Evolutionary conservation across 1,140 invertebrate genomes (phyloP).

Genomic region (Antheraea mylitta): DNA sequence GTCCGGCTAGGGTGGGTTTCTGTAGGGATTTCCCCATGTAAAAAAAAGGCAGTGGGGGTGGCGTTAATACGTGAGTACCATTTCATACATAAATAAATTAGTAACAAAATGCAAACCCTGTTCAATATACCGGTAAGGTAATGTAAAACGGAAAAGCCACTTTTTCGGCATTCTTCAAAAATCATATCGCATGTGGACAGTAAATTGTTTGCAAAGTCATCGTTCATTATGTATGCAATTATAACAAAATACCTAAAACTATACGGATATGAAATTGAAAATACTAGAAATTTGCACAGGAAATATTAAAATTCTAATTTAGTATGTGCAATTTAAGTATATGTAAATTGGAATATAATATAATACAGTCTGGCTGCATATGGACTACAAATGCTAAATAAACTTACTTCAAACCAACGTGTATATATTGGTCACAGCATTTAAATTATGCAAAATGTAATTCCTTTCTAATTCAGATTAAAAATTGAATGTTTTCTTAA

Average conservation of each 20-base stretch:
- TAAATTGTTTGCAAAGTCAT: neutral
- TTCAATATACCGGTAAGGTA: neutral
- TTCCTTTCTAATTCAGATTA: neutral
- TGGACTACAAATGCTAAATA: too few species aligned
- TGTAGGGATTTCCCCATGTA: too few species aligned
- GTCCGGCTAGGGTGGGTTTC: too few species aligned
- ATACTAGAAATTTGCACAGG: too few species aligned
- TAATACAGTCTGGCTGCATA: too few species aligned
- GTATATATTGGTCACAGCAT: conserved; percentile 10
- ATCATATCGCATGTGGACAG: conserved; percentile 4
- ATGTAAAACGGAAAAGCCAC: neutral
- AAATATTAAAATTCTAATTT: too few species aligned
- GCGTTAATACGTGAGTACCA: too few species aligned
- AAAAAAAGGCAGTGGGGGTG: too few species aligned
- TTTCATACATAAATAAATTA: neutral
- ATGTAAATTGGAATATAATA: too few species aligned
- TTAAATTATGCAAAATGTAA: conserved; percentile 5
- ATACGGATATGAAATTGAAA: too few species aligned
- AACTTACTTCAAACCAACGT: conserved; percentile 7
- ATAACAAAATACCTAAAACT: conserved; percentile 1
- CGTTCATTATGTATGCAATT: neutral
- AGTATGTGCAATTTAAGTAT: too few species aligned
- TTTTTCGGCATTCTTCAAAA: conserved; percentile 4
- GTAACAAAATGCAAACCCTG: neutral
- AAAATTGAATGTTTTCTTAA: neutral